phyloP scores from a whole-genome alignment of 2,888 invertebrate species.

The Noctua fimbriata region DNA sequence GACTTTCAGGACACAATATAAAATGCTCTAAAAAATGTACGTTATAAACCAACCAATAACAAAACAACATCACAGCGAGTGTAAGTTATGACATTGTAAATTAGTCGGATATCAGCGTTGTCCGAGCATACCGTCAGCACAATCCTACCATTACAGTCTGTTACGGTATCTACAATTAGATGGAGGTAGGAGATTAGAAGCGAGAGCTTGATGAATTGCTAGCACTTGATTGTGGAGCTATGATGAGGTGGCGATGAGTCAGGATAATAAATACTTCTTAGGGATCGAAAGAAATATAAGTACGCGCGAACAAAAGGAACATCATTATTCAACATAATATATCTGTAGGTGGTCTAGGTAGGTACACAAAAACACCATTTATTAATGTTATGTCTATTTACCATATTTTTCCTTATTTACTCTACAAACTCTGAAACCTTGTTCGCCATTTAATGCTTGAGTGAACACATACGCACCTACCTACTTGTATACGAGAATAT shows the following conservation, averaged over 20 bases:
- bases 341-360: background rate
- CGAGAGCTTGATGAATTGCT: too few species aligned
- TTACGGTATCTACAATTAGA: too few species aligned
- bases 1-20: background rate
- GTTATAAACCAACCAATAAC: conserved; percentile 27
- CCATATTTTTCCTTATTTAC: background rate
- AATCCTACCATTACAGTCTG: too few species aligned
- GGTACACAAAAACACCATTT: background rate
- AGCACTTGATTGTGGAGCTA: conserved; percentile 14
- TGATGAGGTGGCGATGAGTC: conserved; percentile 19
- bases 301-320: background rate
- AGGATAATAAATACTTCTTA: background rate
- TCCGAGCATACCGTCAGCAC: too few species aligned
- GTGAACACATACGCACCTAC: too few species aligned
- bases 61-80: conserved; percentile 56
- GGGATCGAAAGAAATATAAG: background rate
- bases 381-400: background rate
- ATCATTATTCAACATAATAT: background rate
- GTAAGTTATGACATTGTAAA: too few species aligned
- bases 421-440: background rate
- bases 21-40: background rate
- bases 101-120: too few species aligned
- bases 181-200: too few species aligned
- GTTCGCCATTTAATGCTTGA: too few species aligned
- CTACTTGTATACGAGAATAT: too few species aligned